These are phyloP conservation scores for Pyrgus malvae DNA, from an alignment of 2,888 invertebrate species.

Conservation along the genomic window DNA sequence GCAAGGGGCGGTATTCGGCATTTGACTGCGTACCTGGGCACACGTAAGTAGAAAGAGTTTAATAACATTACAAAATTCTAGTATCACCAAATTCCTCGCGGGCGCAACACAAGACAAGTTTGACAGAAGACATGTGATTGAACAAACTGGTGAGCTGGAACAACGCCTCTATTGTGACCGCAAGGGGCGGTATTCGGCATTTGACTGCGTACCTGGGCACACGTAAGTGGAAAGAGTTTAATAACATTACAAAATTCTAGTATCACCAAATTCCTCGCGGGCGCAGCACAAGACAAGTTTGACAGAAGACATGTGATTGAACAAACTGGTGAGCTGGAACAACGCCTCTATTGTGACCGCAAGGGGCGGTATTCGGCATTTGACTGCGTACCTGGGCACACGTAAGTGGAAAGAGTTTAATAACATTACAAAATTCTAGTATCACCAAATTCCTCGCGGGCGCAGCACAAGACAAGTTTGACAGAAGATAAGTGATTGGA, in stretches of 20 bases:
- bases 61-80: neutral
- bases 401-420: conserved; percentile 59
- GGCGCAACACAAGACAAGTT: conserved; percentile 67
- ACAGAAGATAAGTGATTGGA: conserved; percentile 67
- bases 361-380: conserved; percentile 82
- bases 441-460: too few relatives aligned
- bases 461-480: conserved; percentile 70
- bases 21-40: conserved; percentile 85
- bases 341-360: conserved; percentile 83
- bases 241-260: neutral
- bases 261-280: too few relatives aligned
- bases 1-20: conserved; percentile 81
- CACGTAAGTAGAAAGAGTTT: conserved; percentile 64
- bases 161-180: conserved; percentile 83
- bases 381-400: conserved; percentile 84
- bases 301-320: conserved; percentile 72
- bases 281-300: conserved; percentile 66
- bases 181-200: conserved; percentile 81
- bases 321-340: conserved; percentile 76
- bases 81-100: too few relatives aligned
- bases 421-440: neutral
- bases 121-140: conserved; percentile 67
- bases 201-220: conserved; percentile 84
- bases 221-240: conserved; percentile 64
- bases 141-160: conserved; percentile 78